phyloP scores from a whole-genome alignment of 2,888 invertebrate genomes.

The Drosophila meridiana region DNA sequence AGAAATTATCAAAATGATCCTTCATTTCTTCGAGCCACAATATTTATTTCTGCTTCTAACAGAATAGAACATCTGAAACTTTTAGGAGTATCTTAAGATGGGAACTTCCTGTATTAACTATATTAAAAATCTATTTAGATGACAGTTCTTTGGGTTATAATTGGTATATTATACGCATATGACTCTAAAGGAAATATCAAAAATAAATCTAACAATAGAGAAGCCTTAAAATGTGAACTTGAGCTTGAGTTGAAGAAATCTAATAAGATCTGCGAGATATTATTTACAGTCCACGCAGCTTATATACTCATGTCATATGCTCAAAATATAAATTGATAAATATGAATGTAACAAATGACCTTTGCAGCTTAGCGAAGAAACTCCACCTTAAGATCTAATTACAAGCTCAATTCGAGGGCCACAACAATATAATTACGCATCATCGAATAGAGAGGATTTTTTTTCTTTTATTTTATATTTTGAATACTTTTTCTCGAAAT shows the following conservation, averaged over 20 bases:
- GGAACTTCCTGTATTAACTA: background rate
- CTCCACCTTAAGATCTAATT: constrained; percentile 38
- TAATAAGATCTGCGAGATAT: too few relatives aligned
- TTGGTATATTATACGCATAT: background rate
- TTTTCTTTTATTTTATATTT: too few relatives aligned
- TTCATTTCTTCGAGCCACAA: background rate
- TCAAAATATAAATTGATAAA: background rate
- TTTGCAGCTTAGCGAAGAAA: constrained; percentile 33
- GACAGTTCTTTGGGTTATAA: background rate
- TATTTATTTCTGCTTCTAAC: background rate
- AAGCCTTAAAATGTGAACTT: background rate
- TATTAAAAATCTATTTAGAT: too few relatives aligned
- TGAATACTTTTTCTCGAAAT: background rate
- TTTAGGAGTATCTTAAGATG: background rate
- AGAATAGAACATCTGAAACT: background rate
- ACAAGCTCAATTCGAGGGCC: constrained; percentile 45
- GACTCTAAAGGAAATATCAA: too few relatives aligned
- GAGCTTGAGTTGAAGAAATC: background rate
- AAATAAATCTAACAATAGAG: background rate
- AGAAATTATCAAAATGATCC: too few relatives aligned
- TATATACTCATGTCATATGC: background rate
- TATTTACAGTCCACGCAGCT: background rate
- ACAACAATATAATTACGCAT: constrained; percentile 61
- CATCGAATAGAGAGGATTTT: constrained; percentile 27
- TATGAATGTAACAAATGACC: background rate